Evolutionary conservation across 2,113 vertebrate species (phyloP), one percentile per base, ranked within the genome.

Genomic region (Eulemur rufifrons): DNA sequence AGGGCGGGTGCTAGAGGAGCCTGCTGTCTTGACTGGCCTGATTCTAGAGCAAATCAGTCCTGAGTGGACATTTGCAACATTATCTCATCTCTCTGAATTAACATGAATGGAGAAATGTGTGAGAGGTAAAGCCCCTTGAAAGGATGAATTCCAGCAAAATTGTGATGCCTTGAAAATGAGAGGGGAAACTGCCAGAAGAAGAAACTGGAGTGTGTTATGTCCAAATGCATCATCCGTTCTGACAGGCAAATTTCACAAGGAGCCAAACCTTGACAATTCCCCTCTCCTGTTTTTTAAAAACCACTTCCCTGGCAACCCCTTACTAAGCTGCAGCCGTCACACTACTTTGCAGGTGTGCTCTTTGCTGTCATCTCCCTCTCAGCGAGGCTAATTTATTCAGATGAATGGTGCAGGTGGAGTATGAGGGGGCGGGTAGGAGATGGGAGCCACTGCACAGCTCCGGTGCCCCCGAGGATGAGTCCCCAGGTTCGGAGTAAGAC

Each of bases 231-330:
- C 96, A 97, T 87, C 86, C 71, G 39, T 89, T 92, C 95, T 97
- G 97, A 95, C 91, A 96, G 89, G 97, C 50, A 61, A 18, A 95
- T 97, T 97, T 97, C 74, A 97, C 50, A 29, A n/a, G 68, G 14
- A 95, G 83, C 69, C 96, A 93, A 93, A 87, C 80, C 91, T 86
- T 81, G 78, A 97, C n/a, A 80, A 91, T 64, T 94, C 71, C 83
- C 89, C 82, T 63, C 78, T 82, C 20, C 39, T 80, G 61, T 56
- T 89, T 95, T 95, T 78, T 54, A 6, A 64, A 71, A 96, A 89
- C 71, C 15, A 20, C 93, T 93, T 89, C 68, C 89, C 64, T 80
- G n/a, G 59, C 39, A 95, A 84, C 32, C 84, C 39, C 56, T 83
- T 17, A 0, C 50, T 86, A 66, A 52, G 54, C 17, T 6, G 52